Conservation (phyloP, 30 jellyfish, hydroid and myxozoan species). For the Aurelia coerulea region DNA sequence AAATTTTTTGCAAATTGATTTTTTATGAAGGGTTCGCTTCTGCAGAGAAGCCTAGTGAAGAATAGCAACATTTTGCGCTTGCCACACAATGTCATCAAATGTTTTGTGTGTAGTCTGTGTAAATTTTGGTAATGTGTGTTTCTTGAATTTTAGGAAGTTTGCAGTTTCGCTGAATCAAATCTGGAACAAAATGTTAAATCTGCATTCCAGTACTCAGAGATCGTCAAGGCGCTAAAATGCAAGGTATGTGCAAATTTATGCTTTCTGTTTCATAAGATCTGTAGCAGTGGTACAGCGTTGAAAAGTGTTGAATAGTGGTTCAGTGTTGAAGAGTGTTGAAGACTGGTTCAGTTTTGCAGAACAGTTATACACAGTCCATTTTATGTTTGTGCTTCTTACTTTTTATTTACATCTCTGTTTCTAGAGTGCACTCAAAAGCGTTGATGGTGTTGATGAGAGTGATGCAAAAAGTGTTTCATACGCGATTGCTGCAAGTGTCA, state of each 20-base stretch:
- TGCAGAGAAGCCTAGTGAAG: too few species aligned
- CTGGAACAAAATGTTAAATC: conserved; percentile 46
- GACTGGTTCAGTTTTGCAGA: too few species aligned
- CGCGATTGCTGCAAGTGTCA: conserved; percentile 76
- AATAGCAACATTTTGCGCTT: too few species aligned
- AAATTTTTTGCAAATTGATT: too few species aligned
- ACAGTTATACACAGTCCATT: too few species aligned
- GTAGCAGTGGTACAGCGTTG: background rate
- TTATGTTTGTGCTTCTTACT: background rate
- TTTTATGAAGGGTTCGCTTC: too few species aligned
- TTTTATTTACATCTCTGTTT: background rate
- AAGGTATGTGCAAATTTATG: conserved; percentile 35
- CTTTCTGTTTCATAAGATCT: background rate
- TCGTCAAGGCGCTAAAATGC: conserved; percentile 76
- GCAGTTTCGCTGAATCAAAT: conserved; percentile 58
- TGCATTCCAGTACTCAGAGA: conserved; percentile 73
- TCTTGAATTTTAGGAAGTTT: conserved; percentile 35
- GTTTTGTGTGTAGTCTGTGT: too few species aligned
- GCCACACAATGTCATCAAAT: too few species aligned
- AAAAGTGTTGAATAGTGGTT: too few species aligned
- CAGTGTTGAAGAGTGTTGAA: too few species aligned
- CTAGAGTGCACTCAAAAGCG: conserved; percentile 56
- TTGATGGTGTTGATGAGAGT: conserved; percentile 61
- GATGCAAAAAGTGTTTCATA: conserved; percentile 64
- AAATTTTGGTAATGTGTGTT: too few species aligned